phyloP scores from a whole-genome alignment of 2,113 vertebrate genomes.

The Microcebus ravelobensis region DNA sequence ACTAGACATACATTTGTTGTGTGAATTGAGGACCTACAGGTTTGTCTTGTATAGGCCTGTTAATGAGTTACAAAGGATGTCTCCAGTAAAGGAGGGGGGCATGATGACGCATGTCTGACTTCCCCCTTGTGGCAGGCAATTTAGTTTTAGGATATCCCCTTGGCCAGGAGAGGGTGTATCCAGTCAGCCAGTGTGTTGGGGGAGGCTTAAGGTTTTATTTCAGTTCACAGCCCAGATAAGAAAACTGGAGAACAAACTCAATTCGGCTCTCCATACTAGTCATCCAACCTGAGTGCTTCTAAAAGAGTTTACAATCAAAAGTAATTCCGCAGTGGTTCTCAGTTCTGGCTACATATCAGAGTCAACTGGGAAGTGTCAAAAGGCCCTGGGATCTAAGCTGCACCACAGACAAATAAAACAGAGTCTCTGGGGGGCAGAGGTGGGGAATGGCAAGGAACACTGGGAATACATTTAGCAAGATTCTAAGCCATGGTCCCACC shows the following conservation, averaged over 20 bases:
- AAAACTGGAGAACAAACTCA: neutral
- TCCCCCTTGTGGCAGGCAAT: too few relatives aligned
- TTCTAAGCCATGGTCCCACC: neutral
- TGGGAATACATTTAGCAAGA: neutral
- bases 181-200: too few relatives aligned
- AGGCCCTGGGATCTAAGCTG: neutral
- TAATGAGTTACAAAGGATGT: too few relatives aligned
- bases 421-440: neutral
- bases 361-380: neutral
- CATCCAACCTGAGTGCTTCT: neutral
- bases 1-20: too few relatives aligned
- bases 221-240: neutral
- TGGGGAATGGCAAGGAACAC: neutral
- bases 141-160: too few relatives aligned
- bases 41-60: too few relatives aligned
- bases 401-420: neutral
- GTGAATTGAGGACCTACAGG: too few relatives aligned
- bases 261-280: neutral
- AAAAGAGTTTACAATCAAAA: neutral
- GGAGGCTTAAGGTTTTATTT: too few relatives aligned
- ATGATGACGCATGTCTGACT: too few relatives aligned
- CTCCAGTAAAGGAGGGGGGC: too few relatives aligned
- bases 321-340: neutral
- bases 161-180: too few relatives aligned
- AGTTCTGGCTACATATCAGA: neutral